These are phyloP conservation scores for Tychaedon coryphoeus DNA, from an alignment of 2,113 vertebrate species.

Conservation along the genomic window DNA sequence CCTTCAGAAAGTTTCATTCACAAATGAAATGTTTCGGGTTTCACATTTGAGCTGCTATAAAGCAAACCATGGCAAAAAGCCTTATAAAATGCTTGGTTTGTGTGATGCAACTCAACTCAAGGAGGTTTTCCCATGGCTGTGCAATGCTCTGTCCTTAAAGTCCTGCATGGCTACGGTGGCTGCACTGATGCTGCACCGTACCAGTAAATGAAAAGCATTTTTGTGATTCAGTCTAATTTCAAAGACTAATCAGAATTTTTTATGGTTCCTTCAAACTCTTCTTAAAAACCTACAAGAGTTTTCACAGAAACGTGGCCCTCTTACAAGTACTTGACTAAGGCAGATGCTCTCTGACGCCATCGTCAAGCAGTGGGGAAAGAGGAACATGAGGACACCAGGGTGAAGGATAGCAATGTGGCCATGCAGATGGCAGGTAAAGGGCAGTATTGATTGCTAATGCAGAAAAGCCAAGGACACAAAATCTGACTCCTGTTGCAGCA, in stretches of 20 bases:
- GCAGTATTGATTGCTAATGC: not conserved
- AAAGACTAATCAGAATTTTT: not conserved
- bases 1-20: not conserved
- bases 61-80: not conserved
- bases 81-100: not conserved
- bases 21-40: not conserved
- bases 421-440: not conserved
- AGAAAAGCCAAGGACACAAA: not conserved
- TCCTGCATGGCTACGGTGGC: not conserved
- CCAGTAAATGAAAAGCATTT: not conserved
- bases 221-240: not conserved
- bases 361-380: not conserved
- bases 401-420: not conserved
- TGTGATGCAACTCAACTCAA: not conserved
- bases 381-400: not conserved
- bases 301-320: not conserved
- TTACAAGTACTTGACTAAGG: not conserved
- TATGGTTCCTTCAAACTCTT: not conserved
- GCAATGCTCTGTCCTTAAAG: not conserved
- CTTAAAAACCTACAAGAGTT: not conserved
- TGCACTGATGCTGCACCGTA: not conserved
- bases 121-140: not conserved
- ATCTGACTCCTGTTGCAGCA: not conserved
- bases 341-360: not conserved
- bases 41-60: not conserved